Conservation (phyloP, 2,113 vertebrate species). For the Rynchops niger region DNA sequence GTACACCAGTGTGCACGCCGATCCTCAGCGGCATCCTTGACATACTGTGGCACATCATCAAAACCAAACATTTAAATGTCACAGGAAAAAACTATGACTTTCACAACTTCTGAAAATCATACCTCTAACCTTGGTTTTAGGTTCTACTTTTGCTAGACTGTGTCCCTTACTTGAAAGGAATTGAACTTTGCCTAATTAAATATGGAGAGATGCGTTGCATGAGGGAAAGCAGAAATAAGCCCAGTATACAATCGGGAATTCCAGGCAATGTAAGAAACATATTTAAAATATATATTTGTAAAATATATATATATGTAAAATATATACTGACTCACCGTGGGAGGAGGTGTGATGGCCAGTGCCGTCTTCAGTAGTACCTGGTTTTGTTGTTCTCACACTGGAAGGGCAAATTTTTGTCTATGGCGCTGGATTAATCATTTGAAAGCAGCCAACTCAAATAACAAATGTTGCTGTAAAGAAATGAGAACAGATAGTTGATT, state of each 20-base stretch:
- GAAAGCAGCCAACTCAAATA: neutral
- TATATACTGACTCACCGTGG: neutral
- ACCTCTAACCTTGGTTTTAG: neutral
- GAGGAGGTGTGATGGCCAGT: neutral
- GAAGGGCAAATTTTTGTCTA: rapidly evolving
- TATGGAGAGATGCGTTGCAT: neutral
- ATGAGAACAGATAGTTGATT: neutral
- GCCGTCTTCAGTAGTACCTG: rapidly evolving
- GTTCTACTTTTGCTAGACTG: neutral
- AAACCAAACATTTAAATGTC: neutral
- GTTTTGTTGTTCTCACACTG: rapidly evolving
- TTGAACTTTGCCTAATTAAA: neutral
- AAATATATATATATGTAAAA: neutral
- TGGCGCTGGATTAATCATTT: neutral
- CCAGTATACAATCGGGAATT: neutral
- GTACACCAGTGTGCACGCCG: neutral
- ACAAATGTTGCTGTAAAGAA: neutral
- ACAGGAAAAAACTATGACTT: neutral
- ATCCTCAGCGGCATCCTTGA: neutral
- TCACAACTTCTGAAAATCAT: neutral
- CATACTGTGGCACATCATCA: neutral
- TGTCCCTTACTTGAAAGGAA: neutral
- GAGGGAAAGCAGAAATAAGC: neutral
- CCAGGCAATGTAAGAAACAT: neutral
- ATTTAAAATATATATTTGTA: neutral